phyloP scores from a whole-genome alignment of 2,888 invertebrate species.

The Zonitis immaculata region DNA sequence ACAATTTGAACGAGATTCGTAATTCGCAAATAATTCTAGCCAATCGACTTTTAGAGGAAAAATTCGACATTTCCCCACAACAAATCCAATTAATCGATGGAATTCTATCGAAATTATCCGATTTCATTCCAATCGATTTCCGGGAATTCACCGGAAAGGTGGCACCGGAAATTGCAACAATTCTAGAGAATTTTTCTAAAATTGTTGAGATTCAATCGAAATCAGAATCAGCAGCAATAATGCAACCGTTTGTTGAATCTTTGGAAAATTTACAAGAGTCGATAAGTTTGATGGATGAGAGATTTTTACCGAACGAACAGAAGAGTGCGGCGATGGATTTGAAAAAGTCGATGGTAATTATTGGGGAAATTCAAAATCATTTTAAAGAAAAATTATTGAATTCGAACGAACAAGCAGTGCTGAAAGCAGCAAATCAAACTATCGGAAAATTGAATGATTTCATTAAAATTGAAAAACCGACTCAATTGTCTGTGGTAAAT shows the following conservation, averaged over 20 bases:
- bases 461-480: slow-evolving; percentile 20
- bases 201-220: slow-evolving; percentile 1
- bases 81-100: background rate
- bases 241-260: slow-evolving; percentile 26
- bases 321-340: slow-evolving; percentile 36
- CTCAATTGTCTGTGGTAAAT: slow-evolving; percentile 29
- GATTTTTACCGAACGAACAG: slow-evolving; percentile 33
- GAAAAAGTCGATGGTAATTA: slow-evolving; percentile 38
- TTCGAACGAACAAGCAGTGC: slow-evolving; percentile 36
- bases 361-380: slow-evolving; percentile 27
- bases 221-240: slow-evolving; percentile 5
- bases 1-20: background rate
- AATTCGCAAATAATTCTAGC: background rate
- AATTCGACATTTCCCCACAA: background rate
- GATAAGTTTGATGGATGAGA: slow-evolving; percentile 33
- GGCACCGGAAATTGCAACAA: background rate
- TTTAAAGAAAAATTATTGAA: slow-evolving; percentile 22
- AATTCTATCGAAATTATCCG: background rate
- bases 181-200: slow-evolving; percentile 5
- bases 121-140: too few relatives aligned
- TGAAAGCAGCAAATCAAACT: slow-evolving; percentile 35
- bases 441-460: slow-evolving; percentile 35
- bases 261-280: slow-evolving; percentile 33
- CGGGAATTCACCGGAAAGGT: too few relatives aligned
- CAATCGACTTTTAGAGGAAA: background rate